These are phyloP conservation scores for Stegodyphus dumicola DNA, from an alignment of 1,140 invertebrate species.

Conservation along the genomic window DNA sequence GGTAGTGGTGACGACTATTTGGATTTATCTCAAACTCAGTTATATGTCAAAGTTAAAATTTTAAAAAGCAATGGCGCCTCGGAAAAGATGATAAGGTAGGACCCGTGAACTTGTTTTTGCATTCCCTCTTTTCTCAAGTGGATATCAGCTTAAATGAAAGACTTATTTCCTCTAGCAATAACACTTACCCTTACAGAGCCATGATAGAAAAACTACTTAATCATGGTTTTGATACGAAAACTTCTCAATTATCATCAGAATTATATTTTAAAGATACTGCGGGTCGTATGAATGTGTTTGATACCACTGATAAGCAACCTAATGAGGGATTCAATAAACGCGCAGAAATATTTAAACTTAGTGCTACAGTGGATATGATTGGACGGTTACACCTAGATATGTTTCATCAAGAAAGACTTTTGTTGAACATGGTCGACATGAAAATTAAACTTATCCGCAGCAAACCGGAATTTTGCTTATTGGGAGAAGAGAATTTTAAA, in stretches of 20 bases:
- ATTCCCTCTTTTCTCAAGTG: slow-evolving; percentile 18
- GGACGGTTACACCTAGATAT: too few relatives aligned
- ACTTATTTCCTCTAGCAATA: slow-evolving; percentile 2
- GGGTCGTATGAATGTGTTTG: too few relatives aligned
- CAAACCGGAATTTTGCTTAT: too few relatives aligned
- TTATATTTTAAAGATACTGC: background rate
- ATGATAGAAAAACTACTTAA: slow-evolving; percentile 15
- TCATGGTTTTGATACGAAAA: slow-evolving; percentile 2
- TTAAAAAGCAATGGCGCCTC: background rate
- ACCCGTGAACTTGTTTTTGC: background rate
- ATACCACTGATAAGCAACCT: too few relatives aligned
- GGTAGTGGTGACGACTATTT: background rate
- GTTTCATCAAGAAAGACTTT: too few relatives aligned
- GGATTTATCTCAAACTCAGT: background rate
- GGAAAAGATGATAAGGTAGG: background rate
- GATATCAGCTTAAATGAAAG: background rate
- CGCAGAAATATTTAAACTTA: too few relatives aligned
- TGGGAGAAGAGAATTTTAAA: too few relatives aligned
- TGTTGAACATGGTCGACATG: too few relatives aligned
- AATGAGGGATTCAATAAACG: too few relatives aligned
- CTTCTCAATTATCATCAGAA: background rate
- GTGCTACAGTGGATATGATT: too few relatives aligned
- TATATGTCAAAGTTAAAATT: background rate
- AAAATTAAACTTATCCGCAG: too few relatives aligned
- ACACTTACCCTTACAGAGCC: slow-evolving; percentile 6